Evolutionary conservation across 2,797 vertebrate species (phyloP), one percentile per base, ranked within the genome.

Genomic region (Darevskia mixta): DNA sequence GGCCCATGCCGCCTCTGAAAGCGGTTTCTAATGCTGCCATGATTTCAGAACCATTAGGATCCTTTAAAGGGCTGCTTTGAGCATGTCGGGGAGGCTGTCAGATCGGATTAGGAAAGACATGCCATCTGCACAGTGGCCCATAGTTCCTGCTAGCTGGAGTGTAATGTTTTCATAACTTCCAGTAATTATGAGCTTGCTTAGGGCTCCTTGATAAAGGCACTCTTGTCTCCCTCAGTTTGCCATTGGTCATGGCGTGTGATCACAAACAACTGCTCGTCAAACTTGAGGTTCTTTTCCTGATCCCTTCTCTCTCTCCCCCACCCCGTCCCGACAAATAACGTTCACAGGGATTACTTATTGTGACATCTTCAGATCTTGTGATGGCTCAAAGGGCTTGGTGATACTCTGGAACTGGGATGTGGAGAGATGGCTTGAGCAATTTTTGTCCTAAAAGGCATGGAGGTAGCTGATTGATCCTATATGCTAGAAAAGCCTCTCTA

Each of bases 31-130:
- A 80, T 49, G 29, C 71, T 69, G 89, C 20, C 69, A n/a, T 55
- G 0, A 0, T 90, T 93, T 88, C 85, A 75, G 88, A 76, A n/a
- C 64, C 58, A 0, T 78, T 87, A 2, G 0, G 0, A 35, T 75
- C 79, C 80, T 92, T 85, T 79, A 86, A 89, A 82, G 80, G 83
- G n/a, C 25, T 85, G 18, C 79, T 69, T 55, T 84, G 82, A 91
- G 25, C 0, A 0, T 41, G 17, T 69, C 29, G 0, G 0, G 79
- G 64, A 87, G 49, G 55, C 32, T 89, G 79, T 89, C 1, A 0
- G 67, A 41, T 45, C 87, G 66, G n/a, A 81, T 90, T 78, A 66
- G 66, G 71, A 79, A 88, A 81, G 78, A 20, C 0, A 0, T 64
- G 4, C 88, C 35, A 27, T 64, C 75, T 91, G 7, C 17, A 35